Evolutionary conservation across 2,888 invertebrate genomes (phyloP), one percentile per base, ranked within the genome.

Genomic region (Caenorhabditis sp.): DNA sequence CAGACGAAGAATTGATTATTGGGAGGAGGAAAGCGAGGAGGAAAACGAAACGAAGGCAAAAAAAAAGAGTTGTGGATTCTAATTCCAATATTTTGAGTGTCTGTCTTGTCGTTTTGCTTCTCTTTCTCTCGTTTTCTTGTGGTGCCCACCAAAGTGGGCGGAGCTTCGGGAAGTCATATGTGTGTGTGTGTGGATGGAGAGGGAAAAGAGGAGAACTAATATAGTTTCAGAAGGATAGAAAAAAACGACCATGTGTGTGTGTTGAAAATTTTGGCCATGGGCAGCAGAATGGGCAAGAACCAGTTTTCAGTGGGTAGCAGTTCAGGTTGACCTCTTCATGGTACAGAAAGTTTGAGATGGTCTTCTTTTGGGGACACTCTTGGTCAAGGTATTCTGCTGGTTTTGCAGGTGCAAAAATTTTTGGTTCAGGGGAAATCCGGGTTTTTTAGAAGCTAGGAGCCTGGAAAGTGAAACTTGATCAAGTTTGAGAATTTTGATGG

Each of bases 201-300:
- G 49, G 12, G 22, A 38, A 28, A 12, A 19, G 54, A 16, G 10
- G 22, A 26, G 51, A 68, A 68, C 68, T 61, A 75, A 76, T 76
- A 68, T 68, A 61, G 76, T 76, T 76, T 76, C 76, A 76, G 76
- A 59, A 38, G 38, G n/a, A n/a, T n/a, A n/a, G n/a, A n/a, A n/a
- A 35, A 35, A 8, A 35, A 58, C 31, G 59, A 41, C 49, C 61
- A 44, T 63, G 26, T n/a, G n/a, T n/a, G n/a, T n/a, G 59, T 26
- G 31, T 16, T n/a, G 22, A 12, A 41, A 63, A 44, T 14, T 44
- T 6, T 44, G 4, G n/a, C n/a, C n/a, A n/a, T n/a, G n/a, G n/a
- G n/a, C n/a, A 8, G 31, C 31, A 44, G n/a, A 44, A 44, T 16
- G 3, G 16, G 44, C 12, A 26, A n/a, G 35, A 63, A 63, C 63